phyloP scores from a whole-genome alignment of 2,888 invertebrate genomes.

The Leucophenga maculata region DNA sequence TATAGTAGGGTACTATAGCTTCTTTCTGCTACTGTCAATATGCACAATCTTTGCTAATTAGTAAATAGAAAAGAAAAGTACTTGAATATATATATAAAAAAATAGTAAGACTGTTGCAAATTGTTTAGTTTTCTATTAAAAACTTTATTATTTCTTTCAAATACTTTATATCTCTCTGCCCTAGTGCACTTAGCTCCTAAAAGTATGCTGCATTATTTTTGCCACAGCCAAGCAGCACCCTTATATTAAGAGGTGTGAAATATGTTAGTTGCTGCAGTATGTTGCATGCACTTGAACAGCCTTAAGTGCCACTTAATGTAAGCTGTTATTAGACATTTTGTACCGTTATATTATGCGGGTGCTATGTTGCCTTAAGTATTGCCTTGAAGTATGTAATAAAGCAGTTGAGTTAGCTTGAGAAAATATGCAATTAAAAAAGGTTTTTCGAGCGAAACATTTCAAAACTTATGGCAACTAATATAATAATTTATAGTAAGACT shows the following conservation, averaged over 20 bases:
- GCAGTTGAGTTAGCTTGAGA: background rate
- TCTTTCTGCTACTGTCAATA: background rate
- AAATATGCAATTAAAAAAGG: background rate
- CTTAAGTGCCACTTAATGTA: constrained; percentile 20
- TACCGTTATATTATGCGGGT: background rate
- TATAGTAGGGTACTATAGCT: constrained; percentile 45
- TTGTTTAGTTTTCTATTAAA: background rate
- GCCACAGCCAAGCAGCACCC: too few relatives aligned
- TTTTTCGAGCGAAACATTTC: too few relatives aligned
- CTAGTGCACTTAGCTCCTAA: too few relatives aligned
- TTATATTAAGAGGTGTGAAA: too few relatives aligned
- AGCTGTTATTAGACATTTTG: background rate
- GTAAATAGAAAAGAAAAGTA: constrained; percentile 2
- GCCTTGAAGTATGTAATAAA: background rate
- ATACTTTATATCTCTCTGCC: background rate
- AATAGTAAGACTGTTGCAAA: too few relatives aligned
- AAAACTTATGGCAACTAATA: too few relatives aligned
- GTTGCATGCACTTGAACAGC: constrained; percentile 4
- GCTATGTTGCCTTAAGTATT: background rate
- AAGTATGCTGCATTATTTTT: background rate
- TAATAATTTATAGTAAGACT: too few relatives aligned
- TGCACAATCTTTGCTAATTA: constrained; percentile 17
- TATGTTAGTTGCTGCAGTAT: too few relatives aligned
- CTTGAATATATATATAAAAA: background rate
- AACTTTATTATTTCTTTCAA: too few relatives aligned